Evolutionary conservation across 23 tunicate species (phyloP).

Genomic region (Ciona savignyi): DNA sequence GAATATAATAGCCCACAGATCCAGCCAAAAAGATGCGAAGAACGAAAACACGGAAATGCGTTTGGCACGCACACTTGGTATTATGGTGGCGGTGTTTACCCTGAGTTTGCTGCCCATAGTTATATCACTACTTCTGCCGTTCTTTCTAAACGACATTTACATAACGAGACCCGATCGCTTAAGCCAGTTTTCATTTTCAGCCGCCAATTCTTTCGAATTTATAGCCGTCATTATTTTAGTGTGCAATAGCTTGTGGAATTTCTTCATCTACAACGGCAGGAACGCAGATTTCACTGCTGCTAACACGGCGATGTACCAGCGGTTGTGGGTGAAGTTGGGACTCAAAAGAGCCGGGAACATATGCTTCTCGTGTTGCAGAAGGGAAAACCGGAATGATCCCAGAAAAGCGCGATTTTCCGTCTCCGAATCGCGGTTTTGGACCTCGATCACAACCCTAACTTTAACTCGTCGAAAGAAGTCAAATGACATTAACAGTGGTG

Average conservation of each 20-base stretch:
- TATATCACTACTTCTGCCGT: background rate
- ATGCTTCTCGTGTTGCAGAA: too few species aligned
- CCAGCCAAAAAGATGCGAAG: background rate
- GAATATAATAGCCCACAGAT: background rate
- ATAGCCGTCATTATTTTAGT: background rate
- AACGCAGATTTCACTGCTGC: slow-evolving; percentile 14
- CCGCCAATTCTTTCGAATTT: background rate
- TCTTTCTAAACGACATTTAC: background rate
- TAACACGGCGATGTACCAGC: too few species aligned
- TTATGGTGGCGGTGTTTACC: slow-evolving; percentile 13
- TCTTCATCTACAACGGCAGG: slow-evolving; percentile 5
- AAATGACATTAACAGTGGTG: too few species aligned
- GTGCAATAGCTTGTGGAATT: slow-evolving; percentile 14
- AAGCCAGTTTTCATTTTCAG: too few species aligned
- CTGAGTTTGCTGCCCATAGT: background rate
- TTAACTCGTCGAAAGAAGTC: too few species aligned
- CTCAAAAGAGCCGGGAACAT: too few species aligned
- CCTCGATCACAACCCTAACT: too few species aligned
- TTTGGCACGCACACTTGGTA: slow-evolving; percentile 1
- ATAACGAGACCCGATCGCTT: background rate
- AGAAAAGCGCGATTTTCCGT: too few species aligned
- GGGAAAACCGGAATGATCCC: too few species aligned
- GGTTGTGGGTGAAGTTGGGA: too few species aligned
- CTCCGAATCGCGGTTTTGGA: too few species aligned
- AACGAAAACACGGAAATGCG: background rate